A percentile compares a stretch with the other conserved stretches of the same genome.
Evolutionary conservation across 2,797 vertebrate genomes (phyloP).

Genomic region (Scyliorhinus canicula): DNA sequence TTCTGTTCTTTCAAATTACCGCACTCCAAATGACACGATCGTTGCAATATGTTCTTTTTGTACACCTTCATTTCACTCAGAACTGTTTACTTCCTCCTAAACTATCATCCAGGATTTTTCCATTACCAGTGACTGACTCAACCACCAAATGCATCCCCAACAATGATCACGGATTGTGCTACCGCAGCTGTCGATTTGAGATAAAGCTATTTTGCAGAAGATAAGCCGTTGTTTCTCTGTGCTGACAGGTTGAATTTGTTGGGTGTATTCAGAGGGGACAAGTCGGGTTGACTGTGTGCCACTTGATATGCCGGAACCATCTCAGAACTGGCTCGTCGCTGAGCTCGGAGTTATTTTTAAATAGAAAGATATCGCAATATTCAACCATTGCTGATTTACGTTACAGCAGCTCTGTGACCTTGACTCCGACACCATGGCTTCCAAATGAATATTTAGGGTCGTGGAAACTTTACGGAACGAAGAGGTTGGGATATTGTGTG

Average conservation of each 20-base stretch:
- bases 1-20: neutral
- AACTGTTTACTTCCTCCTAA: neutral
- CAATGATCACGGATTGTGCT: neutral
- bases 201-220: neutral
- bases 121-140: neutral
- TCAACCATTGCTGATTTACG: neutral
- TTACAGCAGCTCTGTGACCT: neutral
- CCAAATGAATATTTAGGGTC: neutral
- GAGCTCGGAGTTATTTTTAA: neutral
- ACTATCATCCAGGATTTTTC: neutral
- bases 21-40: neutral
- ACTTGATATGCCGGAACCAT: neutral
- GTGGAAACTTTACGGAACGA: neutral
- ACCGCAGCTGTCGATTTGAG: neutral
- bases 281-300: neutral
- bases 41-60: neutral
- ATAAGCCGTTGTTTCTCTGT: neutral
- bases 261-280: neutral
- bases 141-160: neutral
- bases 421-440: neutral
- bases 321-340: neutral
- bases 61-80: neutral
- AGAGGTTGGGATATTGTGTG: neutral
- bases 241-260: neutral
- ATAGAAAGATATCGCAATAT: neutral